Evolutionary conservation across 2,113 vertebrate species (phyloP).

Genomic region (Glareola pratincola): DNA sequence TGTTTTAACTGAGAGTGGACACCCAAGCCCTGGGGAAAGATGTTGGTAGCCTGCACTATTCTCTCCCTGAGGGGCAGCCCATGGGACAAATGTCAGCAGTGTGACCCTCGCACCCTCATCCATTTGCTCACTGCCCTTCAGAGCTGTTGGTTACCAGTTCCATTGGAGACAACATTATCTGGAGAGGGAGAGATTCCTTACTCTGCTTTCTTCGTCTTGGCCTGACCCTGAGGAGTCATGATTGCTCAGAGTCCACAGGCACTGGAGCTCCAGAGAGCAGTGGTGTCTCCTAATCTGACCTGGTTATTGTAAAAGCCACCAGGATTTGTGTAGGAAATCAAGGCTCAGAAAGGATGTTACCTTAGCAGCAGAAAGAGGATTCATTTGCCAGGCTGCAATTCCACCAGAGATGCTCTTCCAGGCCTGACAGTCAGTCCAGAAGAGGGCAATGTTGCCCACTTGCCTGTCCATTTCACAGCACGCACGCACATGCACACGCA

Average conservation of each 20-base stretch:
- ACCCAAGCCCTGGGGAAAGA: neutral
- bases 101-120: neutral
- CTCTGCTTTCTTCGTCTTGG: neutral
- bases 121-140: neutral
- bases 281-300: neutral
- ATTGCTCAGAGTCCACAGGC: neutral
- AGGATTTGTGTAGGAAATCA: neutral
- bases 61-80: neutral
- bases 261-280: neutral
- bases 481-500: accelerated
- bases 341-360: neutral
- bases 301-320: neutral
- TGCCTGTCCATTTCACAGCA: neutral
- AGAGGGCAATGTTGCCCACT: conserved; percentile 41
- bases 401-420: neutral
- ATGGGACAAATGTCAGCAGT: neutral
- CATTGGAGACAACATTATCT: neutral
- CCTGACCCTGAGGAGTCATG: neutral
- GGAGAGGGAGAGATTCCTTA: neutral
- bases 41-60: neutral
- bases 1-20: neutral
- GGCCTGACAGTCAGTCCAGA: neutral
- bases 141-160: neutral
- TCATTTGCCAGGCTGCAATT: neutral
- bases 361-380: neutral